Percentiles rank a stretch among this genome's conserved stretches.
These are phyloP conservation scores for Eristalis intricaria DNA, from an alignment of 2,888 invertebrate species.

Conservation along the genomic window DNA sequence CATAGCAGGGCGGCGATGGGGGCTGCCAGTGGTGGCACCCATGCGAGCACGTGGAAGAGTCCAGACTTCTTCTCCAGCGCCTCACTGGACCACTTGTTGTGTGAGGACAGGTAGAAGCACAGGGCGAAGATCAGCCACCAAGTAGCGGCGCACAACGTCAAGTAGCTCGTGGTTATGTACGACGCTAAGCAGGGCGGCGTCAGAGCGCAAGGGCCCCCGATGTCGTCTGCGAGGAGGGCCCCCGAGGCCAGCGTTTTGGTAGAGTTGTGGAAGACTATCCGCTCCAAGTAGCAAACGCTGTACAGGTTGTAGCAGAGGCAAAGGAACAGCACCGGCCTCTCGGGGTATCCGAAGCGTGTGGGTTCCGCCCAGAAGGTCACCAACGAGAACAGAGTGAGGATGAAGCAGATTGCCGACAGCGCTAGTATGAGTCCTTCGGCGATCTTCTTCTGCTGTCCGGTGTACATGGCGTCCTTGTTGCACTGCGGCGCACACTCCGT, in stretches of 20 bases:
- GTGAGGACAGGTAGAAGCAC: conserved; percentile 94
- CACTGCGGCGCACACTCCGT: conserved; percentile 84
- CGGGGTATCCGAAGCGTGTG: conserved; percentile 94
- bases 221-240: conserved; percentile 79
- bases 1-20: conserved; percentile 91
- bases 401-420: conserved; percentile 89
- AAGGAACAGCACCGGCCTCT: conserved; percentile 94
- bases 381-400: conserved; percentile 91
- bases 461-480: conserved; percentile 87
- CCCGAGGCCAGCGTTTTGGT: conserved; percentile 76
- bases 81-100: conserved; percentile 96
- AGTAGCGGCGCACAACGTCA: conserved; percentile 89
- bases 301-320: conserved; percentile 93
- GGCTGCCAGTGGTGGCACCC: conserved; percentile 93
- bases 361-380: conserved; percentile 95
- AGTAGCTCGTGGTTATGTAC: conserved; percentile 89
- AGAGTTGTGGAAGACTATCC: conserved; percentile 83
- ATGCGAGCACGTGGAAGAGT: conserved; percentile 92
- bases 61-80: conserved; percentile 93
- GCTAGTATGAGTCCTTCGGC: conserved; percentile 89
- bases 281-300: conserved; percentile 88
- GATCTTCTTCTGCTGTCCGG: conserved; percentile 86
- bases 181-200: conserved; percentile 87
- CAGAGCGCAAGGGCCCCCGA: conserved; percentile 80
- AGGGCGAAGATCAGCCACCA: conserved; percentile 95